Base-by-base conservation (phyloP, 2,888 invertebrate species). In the Vandiemenella viatica region DNA sequence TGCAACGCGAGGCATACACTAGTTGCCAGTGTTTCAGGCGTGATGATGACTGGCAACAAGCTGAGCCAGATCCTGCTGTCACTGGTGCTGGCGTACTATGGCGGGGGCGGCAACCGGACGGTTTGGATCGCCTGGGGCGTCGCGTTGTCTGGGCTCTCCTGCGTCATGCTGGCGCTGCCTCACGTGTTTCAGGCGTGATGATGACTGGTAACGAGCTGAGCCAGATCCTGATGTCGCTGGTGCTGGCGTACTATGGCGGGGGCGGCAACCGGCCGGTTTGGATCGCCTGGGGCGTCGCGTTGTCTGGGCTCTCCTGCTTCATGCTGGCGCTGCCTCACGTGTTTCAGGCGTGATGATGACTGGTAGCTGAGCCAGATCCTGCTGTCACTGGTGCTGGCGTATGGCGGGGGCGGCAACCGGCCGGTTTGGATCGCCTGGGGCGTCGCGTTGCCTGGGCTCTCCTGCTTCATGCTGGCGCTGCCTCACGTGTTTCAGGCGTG, bases 131-230 rank as follows among this genome's bases (percentile, higher is more conserved):
- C 78, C 8, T 69, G 72, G 59, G 80, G 80, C n/a, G 75, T 78
- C 41, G 66, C 73, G 8, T 66, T 74, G 53, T 76, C 76, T 44
- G 75, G 76, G 8, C 19, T 75, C 5, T 76, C 78, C 37, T 78
- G 78, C 56, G 72, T 74, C 53, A 72, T 78, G 8, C 62, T 79
- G 37, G 74, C 74, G 0, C 57, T 75, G 51, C 79, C 79, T 0
- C 78, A 79, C 59, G n/a, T n/a, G n/a, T n/a, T n/a, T n/a, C n/a
- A 79, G 79, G 79, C 37, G 68, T 80, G 22, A 74, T 80, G 48
- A 66, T 79, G 32, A 77, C 79, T 48, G 78, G 79, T 21, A 80
- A 80, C 66, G 80, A 81, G 65, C 71, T 80, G 57, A 79, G 79
- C 47, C 79, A 80, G 64, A 76, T 80, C 52, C 58, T 80, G 48